Evolutionary conservation across 2,888 invertebrate species (phyloP), one percentile per base, ranked within the genome.

Genomic region (Conops quadrifasciatus): DNA sequence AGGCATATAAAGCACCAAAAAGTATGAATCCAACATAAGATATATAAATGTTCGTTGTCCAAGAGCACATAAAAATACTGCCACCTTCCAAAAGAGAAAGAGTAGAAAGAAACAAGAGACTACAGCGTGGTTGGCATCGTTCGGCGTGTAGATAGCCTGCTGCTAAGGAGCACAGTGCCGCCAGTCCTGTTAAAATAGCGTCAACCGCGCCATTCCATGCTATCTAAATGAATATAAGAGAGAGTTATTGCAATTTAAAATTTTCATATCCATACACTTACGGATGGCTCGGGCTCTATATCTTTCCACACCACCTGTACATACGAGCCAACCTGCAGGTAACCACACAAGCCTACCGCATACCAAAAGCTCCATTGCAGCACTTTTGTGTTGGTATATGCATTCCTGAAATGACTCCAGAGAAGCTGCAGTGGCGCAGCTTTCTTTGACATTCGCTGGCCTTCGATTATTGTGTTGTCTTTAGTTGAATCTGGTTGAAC

Each of bases 331-430:
- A 92, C 89, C 86, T 93, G 93, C 28, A 91, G 87, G 81, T 91
- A 91, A 4, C 92, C 92, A 77, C 91, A 91, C 9, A 92, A 89
- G 0, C 91, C 90, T 24, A 92, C 85, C 0, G 92, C 89, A 90
- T 93, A 93, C 92, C 92, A 94, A 9, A 92, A 74, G 1, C 92
- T 93, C 93, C 93, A 94, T 80, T 91, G 91, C 0, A 91, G 73
- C 1, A 92, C 89, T 75, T 89, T 88, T 1, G 78, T 76, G 80
- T 90, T 89, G 0, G 88, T 87, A 77, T 90, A 92, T 13, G 91
- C 90, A 70, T 86, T 85, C 30, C 86, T 78, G 75, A 91, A 90
- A 78, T 92, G 91, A 58, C 82, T 79, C 88, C 89, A 89, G 75
- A 92, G 84, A 47, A 89, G 80, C 11, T 78, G 73, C 73, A 80